Conservation (phyloP, 2,113 vertebrate species). For the Cisticola juncidis region DNA sequence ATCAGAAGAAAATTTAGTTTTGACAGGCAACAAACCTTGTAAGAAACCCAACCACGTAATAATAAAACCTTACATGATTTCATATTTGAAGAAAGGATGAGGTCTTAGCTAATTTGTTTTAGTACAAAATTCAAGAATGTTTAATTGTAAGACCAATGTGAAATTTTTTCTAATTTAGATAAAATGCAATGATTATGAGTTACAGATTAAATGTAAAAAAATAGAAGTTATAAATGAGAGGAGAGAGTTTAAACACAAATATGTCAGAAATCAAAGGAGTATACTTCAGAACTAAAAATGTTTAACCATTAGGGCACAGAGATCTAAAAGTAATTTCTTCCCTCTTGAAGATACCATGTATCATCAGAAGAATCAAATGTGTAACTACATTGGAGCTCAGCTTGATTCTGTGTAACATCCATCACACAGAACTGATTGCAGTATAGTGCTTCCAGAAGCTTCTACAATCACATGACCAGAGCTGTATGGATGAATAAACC, state of each 20-base stretch:
- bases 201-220: not conserved
- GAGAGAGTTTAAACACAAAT: not conserved
- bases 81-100: not conserved
- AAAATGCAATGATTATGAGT: not conserved
- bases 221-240: not conserved
- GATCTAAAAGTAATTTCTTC: not conserved
- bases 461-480: constrained; percentile 29
- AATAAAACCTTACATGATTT: not conserved
- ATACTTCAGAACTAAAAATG: not conserved
- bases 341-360: not conserved
- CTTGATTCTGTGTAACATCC: constrained; percentile 6
- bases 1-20: not conserved
- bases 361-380: not conserved
- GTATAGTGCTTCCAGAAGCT: constrained; percentile 13
- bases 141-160: not conserved
- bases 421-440: not conserved
- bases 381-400: not conserved
- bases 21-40: not conserved
- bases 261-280: not conserved
- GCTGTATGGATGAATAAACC: constrained; percentile 2
- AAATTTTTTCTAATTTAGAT: not conserved
- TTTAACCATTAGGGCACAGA: not conserved
- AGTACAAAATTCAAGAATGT: not conserved
- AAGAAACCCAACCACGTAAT: fast-evolving
- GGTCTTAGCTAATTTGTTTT: not conserved